These are phyloP conservation scores for Enteromius trimaculatus DNA, from an alignment of 2,797 vertebrate species.

Conservation along the genomic window DNA sequence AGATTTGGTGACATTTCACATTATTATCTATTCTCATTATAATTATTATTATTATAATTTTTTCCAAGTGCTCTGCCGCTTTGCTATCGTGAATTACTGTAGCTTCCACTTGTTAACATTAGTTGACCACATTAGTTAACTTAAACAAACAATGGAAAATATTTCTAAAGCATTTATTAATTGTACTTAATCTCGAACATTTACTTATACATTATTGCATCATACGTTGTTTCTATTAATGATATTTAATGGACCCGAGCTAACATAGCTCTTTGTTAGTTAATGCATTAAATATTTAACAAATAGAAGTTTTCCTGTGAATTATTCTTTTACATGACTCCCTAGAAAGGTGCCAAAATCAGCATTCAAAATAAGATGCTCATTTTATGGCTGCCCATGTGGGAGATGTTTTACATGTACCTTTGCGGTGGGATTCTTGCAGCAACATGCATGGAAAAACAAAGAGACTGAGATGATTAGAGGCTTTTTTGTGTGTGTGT, in stretches of 20 bases:
- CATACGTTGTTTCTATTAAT: background rate
- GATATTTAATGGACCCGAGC: background rate
- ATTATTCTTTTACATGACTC: constrained; percentile 16
- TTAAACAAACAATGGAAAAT: background rate
- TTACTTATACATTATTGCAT: background rate
- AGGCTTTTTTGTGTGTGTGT: constrained; percentile 1
- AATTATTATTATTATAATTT: background rate
- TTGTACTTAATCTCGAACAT: background rate
- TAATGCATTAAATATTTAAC: background rate
- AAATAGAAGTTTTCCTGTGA: background rate
- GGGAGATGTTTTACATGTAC: constrained; percentile 19
- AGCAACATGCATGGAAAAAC: constrained; percentile 26
- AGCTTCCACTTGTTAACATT: background rate
- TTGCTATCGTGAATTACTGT: background rate
- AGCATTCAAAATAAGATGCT: constrained; percentile 7
- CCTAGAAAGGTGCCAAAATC: constrained; percentile 17
- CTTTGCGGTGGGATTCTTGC: constrained; percentile 3
- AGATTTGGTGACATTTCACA: background rate
- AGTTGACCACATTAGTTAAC: background rate
- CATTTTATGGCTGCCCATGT: constrained; percentile 3
- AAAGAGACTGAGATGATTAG: constrained; percentile 35
- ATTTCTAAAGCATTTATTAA: background rate
- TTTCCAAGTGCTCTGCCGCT: background rate
- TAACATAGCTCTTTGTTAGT: background rate
- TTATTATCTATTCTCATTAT: background rate